A percentile compares a stretch with the other conserved stretches of the same genome.
These are phyloP conservation scores for Lasioglossum vierecki DNA, from an alignment of 2,888 invertebrate species.

Conservation along the genomic window DNA sequence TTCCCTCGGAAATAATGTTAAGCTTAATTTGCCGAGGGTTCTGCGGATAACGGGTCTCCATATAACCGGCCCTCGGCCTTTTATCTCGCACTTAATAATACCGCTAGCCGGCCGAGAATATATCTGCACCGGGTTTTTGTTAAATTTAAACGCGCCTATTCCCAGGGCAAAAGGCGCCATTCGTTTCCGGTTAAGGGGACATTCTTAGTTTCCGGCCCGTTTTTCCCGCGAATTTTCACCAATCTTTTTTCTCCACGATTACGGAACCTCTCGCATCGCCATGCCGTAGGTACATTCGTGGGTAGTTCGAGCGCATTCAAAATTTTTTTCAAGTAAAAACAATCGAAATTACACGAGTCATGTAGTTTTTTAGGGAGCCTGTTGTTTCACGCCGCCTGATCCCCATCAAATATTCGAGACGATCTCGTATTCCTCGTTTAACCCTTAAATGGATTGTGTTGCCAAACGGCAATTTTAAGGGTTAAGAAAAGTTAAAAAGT, in stretches of 20 bases:
- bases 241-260: neutral
- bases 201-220: neutral
- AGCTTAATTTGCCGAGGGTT: slow-evolving; percentile 39
- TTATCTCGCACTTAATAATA: slow-evolving; percentile 49
- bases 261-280: no score
- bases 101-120: slow-evolving; percentile 8
- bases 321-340: neutral
- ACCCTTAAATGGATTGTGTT: no score
- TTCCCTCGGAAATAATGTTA: slow-evolving; percentile 49
- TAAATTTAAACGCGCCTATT: neutral
- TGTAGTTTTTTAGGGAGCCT: neutral
- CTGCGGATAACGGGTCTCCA: slow-evolving; percentile 33
- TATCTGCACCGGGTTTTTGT: slow-evolving; percentile 1
- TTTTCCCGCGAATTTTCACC: neutral
- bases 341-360: neutral
- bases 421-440: no score
- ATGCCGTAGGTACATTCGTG: no score
- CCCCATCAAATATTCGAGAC: no score
- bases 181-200: neutral
- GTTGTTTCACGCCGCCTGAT: no score
- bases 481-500: no score
- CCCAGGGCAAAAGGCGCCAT: neutral
- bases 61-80: slow-evolving; percentile 35
- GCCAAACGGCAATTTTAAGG: no score
- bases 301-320: no score